A percentile compares a stretch with the other conserved stretches of the same genome.
These are phyloP conservation scores for Tryphoninae sp. DNA, from an alignment of 2,888 invertebrate genomes.

Conservation along the genomic window DNA sequence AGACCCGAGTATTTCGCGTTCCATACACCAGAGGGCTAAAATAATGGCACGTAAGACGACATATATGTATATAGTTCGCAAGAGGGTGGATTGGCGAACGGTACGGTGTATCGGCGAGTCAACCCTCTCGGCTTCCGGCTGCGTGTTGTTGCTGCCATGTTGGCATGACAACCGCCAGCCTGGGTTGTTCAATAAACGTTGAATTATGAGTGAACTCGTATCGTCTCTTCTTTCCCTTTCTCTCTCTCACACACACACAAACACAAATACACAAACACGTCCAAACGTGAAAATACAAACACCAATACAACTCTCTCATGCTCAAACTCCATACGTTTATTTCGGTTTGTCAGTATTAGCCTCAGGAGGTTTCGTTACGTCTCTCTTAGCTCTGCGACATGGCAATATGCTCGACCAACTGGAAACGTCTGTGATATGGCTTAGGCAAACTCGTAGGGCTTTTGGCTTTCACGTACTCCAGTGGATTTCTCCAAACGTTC, in stretches of 20 bases:
- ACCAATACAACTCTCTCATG: background rate
- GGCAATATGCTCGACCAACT: conserved; percentile 35
- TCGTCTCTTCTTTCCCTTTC: conserved; percentile 35
- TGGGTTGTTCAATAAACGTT: conserved; percentile 75
- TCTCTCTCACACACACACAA: too few relatives aligned
- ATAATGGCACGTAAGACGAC: conserved; percentile 32
- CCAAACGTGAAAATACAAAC: background rate
- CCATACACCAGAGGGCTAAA: conserved; percentile 16
- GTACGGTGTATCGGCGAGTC: conserved; percentile 43
- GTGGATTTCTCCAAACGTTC: background rate
- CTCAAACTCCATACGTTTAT: background rate
- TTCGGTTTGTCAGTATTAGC: conserved; percentile 4
- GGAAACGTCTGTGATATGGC: conserved; percentile 46
- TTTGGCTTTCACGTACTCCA: background rate
- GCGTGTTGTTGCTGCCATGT: conserved; percentile 75
- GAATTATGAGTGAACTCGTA: conserved; percentile 73
- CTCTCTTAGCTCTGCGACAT: conserved; percentile 18
- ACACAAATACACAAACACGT: background rate
- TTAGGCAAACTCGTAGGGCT: conserved; percentile 22
- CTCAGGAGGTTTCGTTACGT: conserved; percentile 8
- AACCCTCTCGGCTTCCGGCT: conserved; percentile 66
- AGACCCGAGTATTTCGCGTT: conserved; percentile 1
- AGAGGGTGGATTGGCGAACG: conserved; percentile 53
- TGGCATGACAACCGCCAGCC: conserved; percentile 74
- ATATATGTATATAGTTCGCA: conserved; percentile 7